Evolutionary conservation across 35 echinoderm and acorn worm genomes (phyloP).

Genomic region (Patiria miniata): DNA sequence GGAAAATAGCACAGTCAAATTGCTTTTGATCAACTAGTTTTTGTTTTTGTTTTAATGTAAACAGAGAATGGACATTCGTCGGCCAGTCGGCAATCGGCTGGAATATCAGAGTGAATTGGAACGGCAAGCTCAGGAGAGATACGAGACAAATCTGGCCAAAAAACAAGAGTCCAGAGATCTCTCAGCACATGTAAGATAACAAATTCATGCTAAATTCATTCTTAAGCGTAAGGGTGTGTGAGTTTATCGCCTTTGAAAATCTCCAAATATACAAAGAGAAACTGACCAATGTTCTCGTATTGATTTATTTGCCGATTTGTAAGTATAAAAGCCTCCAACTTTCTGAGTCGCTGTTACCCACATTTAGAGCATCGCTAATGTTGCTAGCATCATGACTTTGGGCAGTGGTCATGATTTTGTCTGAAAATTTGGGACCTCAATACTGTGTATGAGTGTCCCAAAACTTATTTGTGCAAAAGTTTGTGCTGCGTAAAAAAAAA

Average conservation of each 20-base stretch:
- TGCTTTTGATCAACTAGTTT: not conserved
- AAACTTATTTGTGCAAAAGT: too few species aligned
- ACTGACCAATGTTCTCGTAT: not conserved
- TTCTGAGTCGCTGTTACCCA: too few species aligned
- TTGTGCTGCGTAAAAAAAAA: too few species aligned
- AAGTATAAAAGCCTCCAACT: too few species aligned
- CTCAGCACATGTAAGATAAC: slow-evolving; percentile 56
- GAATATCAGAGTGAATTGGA: slow-evolving; percentile 75
- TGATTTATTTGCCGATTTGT: not conserved
- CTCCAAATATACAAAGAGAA: not conserved
- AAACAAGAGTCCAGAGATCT: slow-evolving; percentile 67
- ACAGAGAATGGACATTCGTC: slow-evolving; percentile 91
- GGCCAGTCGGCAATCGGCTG: slow-evolving; percentile 33
- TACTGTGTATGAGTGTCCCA: not conserved
- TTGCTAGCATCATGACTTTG: too few species aligned
- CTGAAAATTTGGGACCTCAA: too few species aligned
- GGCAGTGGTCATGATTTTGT: too few species aligned
- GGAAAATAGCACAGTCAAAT: not conserved
- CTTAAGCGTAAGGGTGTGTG: not conserved
- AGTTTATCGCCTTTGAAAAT: not conserved
- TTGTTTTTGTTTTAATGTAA: not conserved
- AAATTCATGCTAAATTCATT: too few species aligned
- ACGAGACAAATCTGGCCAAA: slow-evolving; percentile 11
- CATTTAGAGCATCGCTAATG: too few species aligned
- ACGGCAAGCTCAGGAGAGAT: slow-evolving; percentile 78